phyloP scores from a whole-genome alignment of 2,797 vertebrate species.

The Choloepus didactylus region DNA sequence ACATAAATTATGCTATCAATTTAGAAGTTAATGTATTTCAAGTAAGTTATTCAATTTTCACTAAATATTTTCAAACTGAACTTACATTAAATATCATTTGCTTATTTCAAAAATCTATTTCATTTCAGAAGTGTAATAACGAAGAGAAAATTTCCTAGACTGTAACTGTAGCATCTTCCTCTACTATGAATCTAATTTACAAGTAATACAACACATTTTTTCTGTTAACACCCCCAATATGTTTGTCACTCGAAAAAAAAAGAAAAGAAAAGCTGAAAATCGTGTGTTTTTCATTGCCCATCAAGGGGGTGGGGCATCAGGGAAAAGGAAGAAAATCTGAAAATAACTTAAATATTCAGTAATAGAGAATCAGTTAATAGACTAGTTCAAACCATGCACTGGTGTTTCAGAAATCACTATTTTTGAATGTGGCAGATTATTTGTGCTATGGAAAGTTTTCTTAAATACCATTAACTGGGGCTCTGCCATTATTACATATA shows the following conservation, averaged over 20 bases:
- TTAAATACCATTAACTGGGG: not conserved
- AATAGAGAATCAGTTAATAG: not conserved
- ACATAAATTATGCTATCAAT: not conserved
- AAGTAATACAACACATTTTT: not conserved
- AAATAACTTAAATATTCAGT: not conserved
- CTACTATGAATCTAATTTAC: not conserved
- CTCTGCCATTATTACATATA: not conserved
- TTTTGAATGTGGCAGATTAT: not conserved
- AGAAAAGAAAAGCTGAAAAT: not conserved
- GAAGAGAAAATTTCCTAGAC: too few relatives aligned
- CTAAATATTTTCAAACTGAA: not conserved
- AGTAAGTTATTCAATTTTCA: not conserved
- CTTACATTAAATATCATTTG: not conserved
- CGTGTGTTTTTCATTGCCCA: not conserved
- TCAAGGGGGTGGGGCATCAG: not conserved
- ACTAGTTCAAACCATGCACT: not conserved
- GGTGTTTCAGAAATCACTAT: not conserved
- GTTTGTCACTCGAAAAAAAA: not conserved
- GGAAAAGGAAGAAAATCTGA: not conserved
- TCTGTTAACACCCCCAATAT: not conserved
- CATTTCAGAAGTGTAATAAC: not conserved
- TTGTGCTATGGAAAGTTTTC: slow-evolving; percentile 14
- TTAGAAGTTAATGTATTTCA: not conserved
- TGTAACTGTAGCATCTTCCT: too few relatives aligned
- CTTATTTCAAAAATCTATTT: not conserved